These are phyloP conservation scores for Tamias sibiricus DNA, from an alignment of 2,113 vertebrate genomes.

Conservation along the genomic window DNA sequence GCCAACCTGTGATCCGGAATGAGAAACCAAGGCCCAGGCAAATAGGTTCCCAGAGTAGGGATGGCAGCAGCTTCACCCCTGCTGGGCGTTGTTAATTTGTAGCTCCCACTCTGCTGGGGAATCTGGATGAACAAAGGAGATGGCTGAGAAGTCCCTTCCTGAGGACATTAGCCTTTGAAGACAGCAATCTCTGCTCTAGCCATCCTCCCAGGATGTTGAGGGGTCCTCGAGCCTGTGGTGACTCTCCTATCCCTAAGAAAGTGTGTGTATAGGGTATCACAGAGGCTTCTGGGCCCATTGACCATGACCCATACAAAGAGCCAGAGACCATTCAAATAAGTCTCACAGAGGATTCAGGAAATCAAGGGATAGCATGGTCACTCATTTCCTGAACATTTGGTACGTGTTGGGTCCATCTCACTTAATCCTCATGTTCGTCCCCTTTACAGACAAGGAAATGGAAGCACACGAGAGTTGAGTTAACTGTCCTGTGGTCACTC, in stretches of 20 bases:
- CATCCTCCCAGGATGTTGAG: not conserved
- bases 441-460: not conserved
- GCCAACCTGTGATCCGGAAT: not conserved
- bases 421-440: not conserved
- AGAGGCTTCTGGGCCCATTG: not conserved
- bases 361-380: accelerated
- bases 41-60: not conserved
- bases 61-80: not conserved
- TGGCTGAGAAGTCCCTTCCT: not conserved
- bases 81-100: not conserved
- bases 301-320: not conserved
- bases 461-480: not conserved
- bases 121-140: not conserved
- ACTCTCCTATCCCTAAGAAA: not conserved
- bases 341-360: not conserved
- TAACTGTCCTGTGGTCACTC: not conserved
- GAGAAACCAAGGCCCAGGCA: not conserved
- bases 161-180: not conserved
- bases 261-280: not conserved
- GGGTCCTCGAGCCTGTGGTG: not conserved
- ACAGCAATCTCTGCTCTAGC: not conserved
- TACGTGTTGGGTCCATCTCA: not conserved
- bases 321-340: not conserved
- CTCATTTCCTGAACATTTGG: not conserved
- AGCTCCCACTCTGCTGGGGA: not conserved